phyloP scores from a whole-genome alignment of 1,140 invertebrate genomes.

The Drosophila suzukii region DNA sequence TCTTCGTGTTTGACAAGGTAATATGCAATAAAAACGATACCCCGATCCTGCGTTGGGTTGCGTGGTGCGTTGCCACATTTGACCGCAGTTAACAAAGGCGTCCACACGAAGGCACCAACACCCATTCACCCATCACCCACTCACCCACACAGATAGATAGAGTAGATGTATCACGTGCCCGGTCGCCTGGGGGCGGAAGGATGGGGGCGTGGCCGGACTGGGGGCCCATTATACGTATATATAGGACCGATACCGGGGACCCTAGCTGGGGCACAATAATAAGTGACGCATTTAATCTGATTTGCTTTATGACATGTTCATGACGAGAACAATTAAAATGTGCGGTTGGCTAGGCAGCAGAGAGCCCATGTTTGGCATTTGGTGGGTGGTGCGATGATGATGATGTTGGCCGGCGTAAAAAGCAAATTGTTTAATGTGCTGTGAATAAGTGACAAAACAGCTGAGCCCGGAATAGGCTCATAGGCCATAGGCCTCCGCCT shows the following conservation, averaged over 20 bases:
- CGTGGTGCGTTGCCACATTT: slow-evolving; percentile 73
- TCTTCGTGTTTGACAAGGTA: slow-evolving; percentile 64
- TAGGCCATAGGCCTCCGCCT: slow-evolving; percentile 47
- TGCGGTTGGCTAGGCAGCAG: slow-evolving; percentile 78
- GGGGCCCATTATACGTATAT: slow-evolving; percentile 19
- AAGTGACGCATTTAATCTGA: slow-evolving; percentile 83
- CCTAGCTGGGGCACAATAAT: slow-evolving; percentile 69
- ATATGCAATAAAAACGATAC: slow-evolving; percentile 82
- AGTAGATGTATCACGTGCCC: slow-evolving; percentile 19
- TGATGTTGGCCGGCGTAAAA: slow-evolving; percentile 76
- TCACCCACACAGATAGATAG: neutral
- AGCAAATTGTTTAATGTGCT: slow-evolving; percentile 83
- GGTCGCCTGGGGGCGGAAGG: neutral
- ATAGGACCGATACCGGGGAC: slow-evolving; percentile 31
- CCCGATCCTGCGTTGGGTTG: slow-evolving; percentile 41
- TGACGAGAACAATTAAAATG: slow-evolving; percentile 83
- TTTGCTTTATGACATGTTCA: slow-evolving; percentile 83
- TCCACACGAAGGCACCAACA: slow-evolving; percentile 29
- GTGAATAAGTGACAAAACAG: slow-evolving; percentile 83
- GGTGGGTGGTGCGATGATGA: slow-evolving; percentile 26
- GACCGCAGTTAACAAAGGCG: slow-evolving; percentile 77
- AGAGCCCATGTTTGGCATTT: slow-evolving; percentile 17
- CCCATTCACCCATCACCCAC: slow-evolving; percentile 3
- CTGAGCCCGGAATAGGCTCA: slow-evolving; percentile 49
- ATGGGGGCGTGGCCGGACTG: neutral